Evolutionary conservation across 2,113 vertebrate species (phyloP), one percentile per base, ranked within the genome.

Genomic region (Cercocebus atys): DNA sequence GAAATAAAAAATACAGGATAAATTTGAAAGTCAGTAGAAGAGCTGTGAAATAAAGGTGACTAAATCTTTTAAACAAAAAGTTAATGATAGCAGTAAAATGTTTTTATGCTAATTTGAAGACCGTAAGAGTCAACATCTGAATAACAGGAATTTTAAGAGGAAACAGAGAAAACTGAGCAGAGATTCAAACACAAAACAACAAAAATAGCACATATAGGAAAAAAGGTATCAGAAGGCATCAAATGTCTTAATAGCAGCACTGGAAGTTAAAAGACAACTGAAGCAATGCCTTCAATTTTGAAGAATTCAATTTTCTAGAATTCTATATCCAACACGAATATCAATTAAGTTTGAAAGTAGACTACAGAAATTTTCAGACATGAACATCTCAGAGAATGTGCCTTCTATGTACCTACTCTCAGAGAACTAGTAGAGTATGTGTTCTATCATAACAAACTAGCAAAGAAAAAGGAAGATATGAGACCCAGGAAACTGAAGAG

Each of bases 11-110:
- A 82, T 68, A 10, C 3, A 73, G 50, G 2, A 40, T 1, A 93
- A 86, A 82, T 30, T 75, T 35, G 47, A 81, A 92, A 79, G 7
- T 76, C 76, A 75, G 40, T 1, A 68, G 20, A 97, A 92, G 8
- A 64, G 61, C 17, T 87, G 68, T 78, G 50, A 93, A 13, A 12
- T 70, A 86, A 94, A 94, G 23, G 18, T 78, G 72, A 93, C 9
- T 75, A 90, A 81, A 94, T 30, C 18, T 86, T 72, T 93, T 64
- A 87, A 93, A 92, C 16, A 88, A 86, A 90, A 90, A 84, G 40
- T 55, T 92, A 75, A 85, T 75, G 84, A 27, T 38, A 45, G 95
- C 35, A 92, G 17, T 27, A 79, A 76, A 86, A 47, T 40, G 61
- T 43, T 87, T 72, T 87, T 68, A 84, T 40, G 30, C 81, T 82